Conservation (phyloP, 2,113 vertebrate species). For the Hippocampus barbouri region DNA sequence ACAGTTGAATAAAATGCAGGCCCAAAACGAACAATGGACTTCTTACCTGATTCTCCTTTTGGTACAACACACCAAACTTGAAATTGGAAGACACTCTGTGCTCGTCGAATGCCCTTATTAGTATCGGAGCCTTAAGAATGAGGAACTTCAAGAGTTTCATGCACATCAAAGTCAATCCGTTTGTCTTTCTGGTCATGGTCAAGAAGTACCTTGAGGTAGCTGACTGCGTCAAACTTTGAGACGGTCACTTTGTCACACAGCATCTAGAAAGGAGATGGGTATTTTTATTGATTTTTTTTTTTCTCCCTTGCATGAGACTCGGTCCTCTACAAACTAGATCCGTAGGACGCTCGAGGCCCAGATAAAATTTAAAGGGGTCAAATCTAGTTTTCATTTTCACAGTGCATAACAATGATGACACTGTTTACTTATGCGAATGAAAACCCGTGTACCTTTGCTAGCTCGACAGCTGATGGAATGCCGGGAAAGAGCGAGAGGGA, state of each 20-base stretch:
- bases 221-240: conserved; percentile 81
- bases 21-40: not conserved
- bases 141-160: not conserved
- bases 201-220: conserved; percentile 81
- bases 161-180: not conserved
- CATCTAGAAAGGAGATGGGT: conserved; percentile 61
- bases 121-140: conserved; percentile 67
- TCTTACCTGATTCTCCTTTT: conserved; percentile 71
- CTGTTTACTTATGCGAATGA: no score
- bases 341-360: not conserved
- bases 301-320: not conserved
- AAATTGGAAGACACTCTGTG: conserved; percentile 75
- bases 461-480: conserved; percentile 81
- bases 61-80: conserved; percentile 77
- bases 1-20: not conserved
- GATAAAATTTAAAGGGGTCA: not conserved
- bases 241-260: conserved; percentile 80
- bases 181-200: not conserved
- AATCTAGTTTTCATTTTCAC: not conserved
- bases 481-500: conserved; percentile 74
- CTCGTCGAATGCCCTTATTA: conserved; percentile 74
- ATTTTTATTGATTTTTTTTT: no score
- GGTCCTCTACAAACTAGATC: not conserved
- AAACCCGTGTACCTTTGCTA: conserved; percentile 77
- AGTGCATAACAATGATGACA: not conserved